Percentiles rank a stretch among this genome's conserved stretches.
These are phyloP conservation scores for Mus spretus DNA, from an alignment of 2,797 vertebrate species.

Conservation along the genomic window DNA sequence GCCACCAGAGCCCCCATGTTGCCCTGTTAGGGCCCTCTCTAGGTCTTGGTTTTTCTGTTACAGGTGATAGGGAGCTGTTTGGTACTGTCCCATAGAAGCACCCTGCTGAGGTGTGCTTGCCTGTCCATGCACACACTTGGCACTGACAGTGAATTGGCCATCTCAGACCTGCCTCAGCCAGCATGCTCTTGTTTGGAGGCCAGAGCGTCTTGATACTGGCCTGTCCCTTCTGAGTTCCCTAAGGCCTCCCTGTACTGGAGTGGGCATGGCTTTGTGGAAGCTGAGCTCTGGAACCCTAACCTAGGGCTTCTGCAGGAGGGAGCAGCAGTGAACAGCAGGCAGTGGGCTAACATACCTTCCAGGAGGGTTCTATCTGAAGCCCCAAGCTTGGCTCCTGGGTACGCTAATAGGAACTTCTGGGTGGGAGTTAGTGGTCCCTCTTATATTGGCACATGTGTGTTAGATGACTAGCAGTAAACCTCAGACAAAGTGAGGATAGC, in stretches of 20 bases:
- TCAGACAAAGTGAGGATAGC: neutral
- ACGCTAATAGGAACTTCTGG: neutral
- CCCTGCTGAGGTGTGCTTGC: neutral
- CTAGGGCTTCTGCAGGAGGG: neutral
- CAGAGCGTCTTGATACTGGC: fast-evolving
- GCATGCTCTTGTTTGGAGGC: neutral
- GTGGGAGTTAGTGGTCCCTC: neutral
- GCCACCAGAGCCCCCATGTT: neutral
- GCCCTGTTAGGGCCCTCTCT: neutral
- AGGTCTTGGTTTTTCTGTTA: neutral
- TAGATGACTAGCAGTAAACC: neutral
- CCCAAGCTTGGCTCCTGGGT: neutral
- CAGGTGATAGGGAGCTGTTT: neutral
- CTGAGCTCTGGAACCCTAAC: neutral
- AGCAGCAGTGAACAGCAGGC: neutral
- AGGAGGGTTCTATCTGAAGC: neutral
- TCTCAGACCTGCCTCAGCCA: neutral
- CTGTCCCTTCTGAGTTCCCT: neutral
- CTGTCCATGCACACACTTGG: fast-evolving
- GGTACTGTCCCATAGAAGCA: fast-evolving
- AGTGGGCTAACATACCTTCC: neutral
- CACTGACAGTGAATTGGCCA: fast-evolving
- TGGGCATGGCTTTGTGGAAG: neutral
- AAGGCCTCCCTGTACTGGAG: fast-evolving
- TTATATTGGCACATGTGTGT: neutral